phyloP scores from a whole-genome alignment of 2,797 vertebrate genomes.

The Chromis chromis region DNA sequence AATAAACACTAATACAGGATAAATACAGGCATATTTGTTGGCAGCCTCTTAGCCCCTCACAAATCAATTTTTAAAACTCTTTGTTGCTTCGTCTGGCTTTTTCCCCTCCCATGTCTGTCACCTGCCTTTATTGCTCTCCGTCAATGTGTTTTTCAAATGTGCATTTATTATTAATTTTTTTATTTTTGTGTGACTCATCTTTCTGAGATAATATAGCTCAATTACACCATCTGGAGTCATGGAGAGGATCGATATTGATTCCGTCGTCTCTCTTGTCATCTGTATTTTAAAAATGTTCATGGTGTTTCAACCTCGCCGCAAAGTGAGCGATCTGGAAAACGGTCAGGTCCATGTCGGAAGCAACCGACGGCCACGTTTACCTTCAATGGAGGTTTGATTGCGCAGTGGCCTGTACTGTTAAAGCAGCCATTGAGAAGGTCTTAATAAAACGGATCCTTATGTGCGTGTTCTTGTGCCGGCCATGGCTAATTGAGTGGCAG shows the following conservation, averaged over 20 bases:
- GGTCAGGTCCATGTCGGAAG: neutral
- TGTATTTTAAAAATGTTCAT: conserved; percentile 36
- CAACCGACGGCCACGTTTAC: conserved; percentile 15
- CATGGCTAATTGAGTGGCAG: conserved; percentile 73
- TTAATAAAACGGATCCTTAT: conserved; percentile 57
- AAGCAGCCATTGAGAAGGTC: conserved; percentile 16
- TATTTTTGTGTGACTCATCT: conserved; percentile 45
- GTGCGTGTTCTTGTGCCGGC: conserved; percentile 35
- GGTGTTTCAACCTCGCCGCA: conserved; percentile 8
- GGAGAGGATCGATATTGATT: conserved; percentile 60
- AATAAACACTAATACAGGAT: conserved; percentile 18
- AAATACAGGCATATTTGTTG: conserved; percentile 25
- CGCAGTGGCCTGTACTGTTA: neutral
- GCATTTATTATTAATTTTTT: conserved; percentile 16
- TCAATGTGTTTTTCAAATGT: conserved; percentile 48
- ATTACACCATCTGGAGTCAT: conserved; percentile 55
- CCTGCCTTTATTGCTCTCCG: conserved; percentile 46
- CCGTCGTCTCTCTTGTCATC: conserved; percentile 43
- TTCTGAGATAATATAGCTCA: conserved; percentile 53
- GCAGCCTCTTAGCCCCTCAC: neutral
- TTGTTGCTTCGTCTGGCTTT: conserved; percentile 21
- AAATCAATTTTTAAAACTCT: conserved; percentile 44
- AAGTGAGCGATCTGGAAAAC: conserved; percentile 24
- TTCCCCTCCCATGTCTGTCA: conserved; percentile 35
- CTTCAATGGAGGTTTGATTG: neutral